Evolutionary conservation across 1,140 invertebrate genomes (phyloP).

Genomic region (Apolygus lucorum): DNA sequence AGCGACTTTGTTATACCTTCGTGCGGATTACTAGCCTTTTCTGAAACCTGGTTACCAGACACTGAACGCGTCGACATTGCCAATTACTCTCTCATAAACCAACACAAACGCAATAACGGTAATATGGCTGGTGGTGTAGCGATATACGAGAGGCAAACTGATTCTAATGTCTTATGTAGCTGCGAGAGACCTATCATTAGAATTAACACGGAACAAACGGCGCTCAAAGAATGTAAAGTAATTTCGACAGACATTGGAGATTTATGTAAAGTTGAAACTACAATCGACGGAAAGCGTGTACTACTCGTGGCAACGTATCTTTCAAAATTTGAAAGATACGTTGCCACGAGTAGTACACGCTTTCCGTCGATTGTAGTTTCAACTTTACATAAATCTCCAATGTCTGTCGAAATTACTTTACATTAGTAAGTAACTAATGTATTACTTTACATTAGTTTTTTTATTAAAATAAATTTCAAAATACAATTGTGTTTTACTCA

Average conservation of each 20-base stretch:
- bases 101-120: not conserved
- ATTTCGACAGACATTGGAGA: conserved; percentile 18
- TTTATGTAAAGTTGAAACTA: conserved; percentile 19
- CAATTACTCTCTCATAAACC: not conserved
- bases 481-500: not conserved
- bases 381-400: conserved; percentile 20
- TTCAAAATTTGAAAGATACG: conserved; percentile 22
- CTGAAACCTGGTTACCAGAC: conserved; percentile 15
- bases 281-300: conserved; percentile 18
- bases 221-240: conserved; percentile 19
- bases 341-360: conserved; percentile 19
- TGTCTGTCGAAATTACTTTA: conserved; percentile 14
- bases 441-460: too few species aligned
- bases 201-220: conserved; percentile 17
- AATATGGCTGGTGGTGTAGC: not conserved
- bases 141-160: not conserved
- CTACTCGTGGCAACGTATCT: conserved; percentile 20
- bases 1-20: conserved; percentile 15
- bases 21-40: conserved; percentile 4
- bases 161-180: not conserved
- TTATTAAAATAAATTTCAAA: not conserved
- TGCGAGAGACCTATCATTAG: not conserved
- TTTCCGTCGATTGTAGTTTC: conserved; percentile 18
- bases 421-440: too few species aligned
- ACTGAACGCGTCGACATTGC: too few species aligned